Conservation (phyloP, 2,888 invertebrate species). For the Drosophila picticornis region DNA sequence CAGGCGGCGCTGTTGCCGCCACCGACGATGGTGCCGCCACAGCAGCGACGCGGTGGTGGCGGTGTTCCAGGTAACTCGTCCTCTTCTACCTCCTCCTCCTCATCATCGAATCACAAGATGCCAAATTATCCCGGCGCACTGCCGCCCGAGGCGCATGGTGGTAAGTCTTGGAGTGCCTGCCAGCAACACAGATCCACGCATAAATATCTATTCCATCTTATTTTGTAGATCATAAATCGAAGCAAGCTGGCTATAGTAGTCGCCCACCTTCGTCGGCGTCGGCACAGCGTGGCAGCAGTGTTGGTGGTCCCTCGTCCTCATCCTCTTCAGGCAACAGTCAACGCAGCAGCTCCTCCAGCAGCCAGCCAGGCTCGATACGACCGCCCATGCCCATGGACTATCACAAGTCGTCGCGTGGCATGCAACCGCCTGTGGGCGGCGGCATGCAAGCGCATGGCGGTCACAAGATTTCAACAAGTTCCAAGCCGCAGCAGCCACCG, state of each 20-base stretch:
- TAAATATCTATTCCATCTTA: neutral
- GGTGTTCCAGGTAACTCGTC: conserved; percentile 53
- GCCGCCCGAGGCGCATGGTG: conserved; percentile 75
- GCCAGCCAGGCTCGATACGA: conserved; percentile 53
- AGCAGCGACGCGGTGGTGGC: conserved; percentile 79
- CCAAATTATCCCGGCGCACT: conserved; percentile 74
- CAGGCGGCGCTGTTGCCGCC: conserved; percentile 76
- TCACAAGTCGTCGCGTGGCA: conserved; percentile 81
- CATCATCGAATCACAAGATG: conserved; percentile 82
- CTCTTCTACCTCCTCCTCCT: conserved; percentile 57
- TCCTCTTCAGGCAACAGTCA: conserved; percentile 52
- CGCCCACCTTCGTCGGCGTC: conserved; percentile 73
- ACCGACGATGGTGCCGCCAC: conserved; percentile 74
- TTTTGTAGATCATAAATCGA: conserved; percentile 79
- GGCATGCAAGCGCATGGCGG: conserved; percentile 60
- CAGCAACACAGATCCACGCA: neutral
- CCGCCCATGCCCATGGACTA: conserved; percentile 78
- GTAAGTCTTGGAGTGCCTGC: conserved; percentile 57
- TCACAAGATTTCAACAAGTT: conserved; percentile 73
- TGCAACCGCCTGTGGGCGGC: conserved; percentile 59
- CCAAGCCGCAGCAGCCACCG: conserved; percentile 63
- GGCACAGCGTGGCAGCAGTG: conserved; percentile 43
- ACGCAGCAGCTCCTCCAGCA: conserved; percentile 48
- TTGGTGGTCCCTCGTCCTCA: conserved; percentile 4
- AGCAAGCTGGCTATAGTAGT: conserved; percentile 69